Conservation (phyloP, 2,888 invertebrate genomes). For the Napeogenes sylphis region DNA sequence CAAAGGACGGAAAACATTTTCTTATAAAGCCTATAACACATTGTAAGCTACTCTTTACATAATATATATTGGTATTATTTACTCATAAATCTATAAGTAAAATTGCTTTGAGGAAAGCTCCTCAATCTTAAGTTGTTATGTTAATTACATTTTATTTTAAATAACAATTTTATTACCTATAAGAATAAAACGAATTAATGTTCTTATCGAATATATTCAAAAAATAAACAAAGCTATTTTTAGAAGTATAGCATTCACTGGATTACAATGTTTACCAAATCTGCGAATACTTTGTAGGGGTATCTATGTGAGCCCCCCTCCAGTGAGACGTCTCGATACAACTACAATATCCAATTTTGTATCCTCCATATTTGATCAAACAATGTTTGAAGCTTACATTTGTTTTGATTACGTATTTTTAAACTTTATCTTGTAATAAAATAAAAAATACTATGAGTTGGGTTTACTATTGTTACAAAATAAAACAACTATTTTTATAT, state of each 20-base stretch:
- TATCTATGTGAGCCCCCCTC: slow-evolving; percentile 50
- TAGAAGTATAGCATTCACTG: slow-evolving; percentile 33
- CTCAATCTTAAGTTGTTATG: too few species aligned
- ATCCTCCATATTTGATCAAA: slow-evolving; percentile 38
- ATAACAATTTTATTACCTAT: too few species aligned
- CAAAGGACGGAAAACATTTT: slow-evolving; percentile 68
- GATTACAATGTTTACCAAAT: slow-evolving; percentile 30
- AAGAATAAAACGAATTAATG: too few species aligned
- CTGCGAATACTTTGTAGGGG: slow-evolving; percentile 41
- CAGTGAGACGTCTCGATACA: slow-evolving; percentile 58
- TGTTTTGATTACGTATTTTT: background rate
- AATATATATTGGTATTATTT: background rate
- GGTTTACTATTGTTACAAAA: too few species aligned
- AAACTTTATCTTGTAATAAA: too few species aligned
- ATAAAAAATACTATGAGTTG: too few species aligned
- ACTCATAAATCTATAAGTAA: too few species aligned
- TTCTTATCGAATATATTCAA: too few species aligned
- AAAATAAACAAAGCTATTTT: too few species aligned
- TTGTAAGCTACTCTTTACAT: slow-evolving; percentile 10
- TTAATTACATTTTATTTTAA: background rate
- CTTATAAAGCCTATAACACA: slow-evolving; percentile 33
- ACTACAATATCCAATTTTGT: slow-evolving; percentile 46
- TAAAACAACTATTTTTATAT: too few species aligned
- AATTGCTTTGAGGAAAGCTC: too few species aligned
- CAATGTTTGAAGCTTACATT: slow-evolving; percentile 16